Evolutionary conservation across 2,797 vertebrate genomes (phyloP).

Genomic region (Todus mexicanus): DNA sequence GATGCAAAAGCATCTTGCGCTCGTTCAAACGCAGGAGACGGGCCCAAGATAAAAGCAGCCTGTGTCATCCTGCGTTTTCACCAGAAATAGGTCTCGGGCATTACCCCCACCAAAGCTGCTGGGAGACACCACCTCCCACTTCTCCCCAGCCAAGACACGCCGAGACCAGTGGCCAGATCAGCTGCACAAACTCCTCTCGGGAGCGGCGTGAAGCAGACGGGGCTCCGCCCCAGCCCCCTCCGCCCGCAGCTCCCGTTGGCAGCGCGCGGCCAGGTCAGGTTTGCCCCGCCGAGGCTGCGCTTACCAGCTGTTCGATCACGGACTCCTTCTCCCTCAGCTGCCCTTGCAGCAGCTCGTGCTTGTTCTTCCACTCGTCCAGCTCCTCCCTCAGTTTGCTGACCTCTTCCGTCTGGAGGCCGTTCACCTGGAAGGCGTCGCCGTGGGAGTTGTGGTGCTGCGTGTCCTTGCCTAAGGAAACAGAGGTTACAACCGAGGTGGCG

Average conservation of each 20-base stretch:
- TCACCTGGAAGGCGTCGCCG: slow-evolving; percentile 81
- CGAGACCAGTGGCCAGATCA: not conserved
- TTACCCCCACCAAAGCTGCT: not conserved
- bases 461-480: slow-evolving; percentile 84
- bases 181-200: not conserved
- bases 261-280: not conserved
- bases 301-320: slow-evolving; percentile 84
- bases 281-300: not conserved
- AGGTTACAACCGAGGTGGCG: not conserved
- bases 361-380: slow-evolving; percentile 84
- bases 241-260: rapidly evolving
- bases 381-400: slow-evolving; percentile 83
- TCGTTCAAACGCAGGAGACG: not conserved
- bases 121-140: rapidly evolving
- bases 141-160: not conserved
- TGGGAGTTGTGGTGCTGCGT: slow-evolving; percentile 77
- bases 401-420: slow-evolving; percentile 91
- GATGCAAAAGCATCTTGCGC: not conserved
- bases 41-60: not conserved
- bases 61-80: rapidly evolving
- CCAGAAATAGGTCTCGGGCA: rapidly evolving
- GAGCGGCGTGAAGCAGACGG: not conserved
- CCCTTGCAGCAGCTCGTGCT: slow-evolving; percentile 81
- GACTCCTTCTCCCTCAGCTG: slow-evolving; percentile 86
- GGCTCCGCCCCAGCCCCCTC: not conserved